Conservation (phyloP, 92 coral and sea anemone genomes). For the Ricordea florida region DNA sequence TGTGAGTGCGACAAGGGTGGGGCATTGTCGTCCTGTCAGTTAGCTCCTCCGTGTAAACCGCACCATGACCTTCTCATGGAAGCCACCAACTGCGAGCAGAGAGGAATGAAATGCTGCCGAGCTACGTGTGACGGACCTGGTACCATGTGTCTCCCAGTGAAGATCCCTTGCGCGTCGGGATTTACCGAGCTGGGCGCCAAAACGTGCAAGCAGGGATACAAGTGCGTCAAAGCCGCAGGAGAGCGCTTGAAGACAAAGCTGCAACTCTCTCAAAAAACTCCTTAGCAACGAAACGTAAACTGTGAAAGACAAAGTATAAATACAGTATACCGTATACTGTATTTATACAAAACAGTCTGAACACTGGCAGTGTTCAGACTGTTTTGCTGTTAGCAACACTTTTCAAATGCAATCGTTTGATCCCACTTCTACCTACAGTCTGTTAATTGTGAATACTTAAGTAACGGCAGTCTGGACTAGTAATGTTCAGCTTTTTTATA, state of each 20-base stretch:
- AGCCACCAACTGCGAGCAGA: constrained; percentile 11
- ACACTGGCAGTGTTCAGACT: no score
- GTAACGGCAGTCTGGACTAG: no score
- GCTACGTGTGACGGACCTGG: constrained; percentile 38
- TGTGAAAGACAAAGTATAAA: no score
- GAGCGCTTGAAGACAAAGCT: neutral
- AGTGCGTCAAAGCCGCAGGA: constrained; percentile 25
- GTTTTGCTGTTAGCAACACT: no score
- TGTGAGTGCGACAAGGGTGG: constrained; percentile 35
- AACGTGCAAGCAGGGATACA: constrained; percentile 25
- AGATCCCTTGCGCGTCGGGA: neutral
- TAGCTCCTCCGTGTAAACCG: constrained; percentile 14
- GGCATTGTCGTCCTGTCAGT: constrained; percentile 29
- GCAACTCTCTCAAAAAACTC: neutral
- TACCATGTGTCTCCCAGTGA: constrained; percentile 28
- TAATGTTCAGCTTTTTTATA: no score
- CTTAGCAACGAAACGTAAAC: no score
- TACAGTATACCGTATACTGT: no score
- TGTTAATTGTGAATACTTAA: no score
- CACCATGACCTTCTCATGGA: constrained; percentile 15
- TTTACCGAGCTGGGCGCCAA: constrained; percentile 13
- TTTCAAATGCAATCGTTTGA: no score
- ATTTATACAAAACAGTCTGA: no score
- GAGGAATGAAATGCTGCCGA: constrained; percentile 30
- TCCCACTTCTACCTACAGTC: no score